These are phyloP conservation scores for Calameuta filiformis DNA, from an alignment of 2,888 invertebrate genomes.

Conservation along the genomic window DNA sequence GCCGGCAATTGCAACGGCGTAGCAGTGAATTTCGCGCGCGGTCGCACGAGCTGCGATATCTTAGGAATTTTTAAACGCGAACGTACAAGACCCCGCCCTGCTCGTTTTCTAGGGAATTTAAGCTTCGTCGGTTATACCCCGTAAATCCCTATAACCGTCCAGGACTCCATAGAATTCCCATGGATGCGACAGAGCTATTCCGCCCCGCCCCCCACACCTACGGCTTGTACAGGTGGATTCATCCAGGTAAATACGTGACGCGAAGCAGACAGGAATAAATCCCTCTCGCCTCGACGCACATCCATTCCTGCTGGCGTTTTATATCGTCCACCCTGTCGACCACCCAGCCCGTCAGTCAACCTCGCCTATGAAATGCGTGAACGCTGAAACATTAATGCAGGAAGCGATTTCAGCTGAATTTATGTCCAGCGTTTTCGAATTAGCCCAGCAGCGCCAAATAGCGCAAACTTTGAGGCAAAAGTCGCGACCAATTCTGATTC, in stretches of 20 bases:
- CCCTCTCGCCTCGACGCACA: neutral
- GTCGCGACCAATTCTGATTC: too few species aligned
- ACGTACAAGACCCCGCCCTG: slow-evolving; percentile 27
- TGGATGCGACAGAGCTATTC: neutral
- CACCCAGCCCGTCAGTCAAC: too few species aligned
- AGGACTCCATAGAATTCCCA: neutral
- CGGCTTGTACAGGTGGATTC: neutral
- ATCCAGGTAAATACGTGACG: neutral
- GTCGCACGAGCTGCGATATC: slow-evolving; percentile 35
- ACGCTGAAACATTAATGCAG: too few species aligned
- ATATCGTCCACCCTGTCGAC: neutral
- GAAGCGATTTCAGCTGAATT: too few species aligned
- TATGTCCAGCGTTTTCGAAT: too few species aligned
- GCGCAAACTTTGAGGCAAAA: too few species aligned
- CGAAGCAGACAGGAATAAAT: neutral
- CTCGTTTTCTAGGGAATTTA: neutral
- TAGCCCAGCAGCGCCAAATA: too few species aligned
- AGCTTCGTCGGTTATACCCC: neutral
- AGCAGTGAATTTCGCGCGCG: slow-evolving; percentile 42
- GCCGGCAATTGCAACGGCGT: slow-evolving; percentile 49
- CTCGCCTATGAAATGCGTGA: too few species aligned
- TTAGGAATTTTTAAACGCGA: slow-evolving; percentile 59
- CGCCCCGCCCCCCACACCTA: neutral
- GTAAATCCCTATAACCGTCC: neutral
- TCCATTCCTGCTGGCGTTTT: neutral